Evolutionary conservation across 2,113 vertebrate genomes (phyloP).

Genomic region (Xiphophorus hellerii): DNA sequence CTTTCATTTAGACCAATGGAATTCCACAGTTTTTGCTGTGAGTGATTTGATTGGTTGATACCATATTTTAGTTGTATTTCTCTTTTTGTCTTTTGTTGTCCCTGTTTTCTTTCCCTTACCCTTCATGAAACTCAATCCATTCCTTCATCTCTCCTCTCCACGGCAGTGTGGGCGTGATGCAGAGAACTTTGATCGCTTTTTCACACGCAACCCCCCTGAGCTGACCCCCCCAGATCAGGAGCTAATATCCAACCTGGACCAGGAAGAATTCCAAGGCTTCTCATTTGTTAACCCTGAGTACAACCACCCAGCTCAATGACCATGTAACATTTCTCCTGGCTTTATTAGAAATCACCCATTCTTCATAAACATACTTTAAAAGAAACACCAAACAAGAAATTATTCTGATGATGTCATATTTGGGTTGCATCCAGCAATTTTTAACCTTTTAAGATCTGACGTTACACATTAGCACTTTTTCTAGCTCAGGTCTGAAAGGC

Average conservation of each 20-base stretch:
- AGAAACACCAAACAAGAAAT: neutral
- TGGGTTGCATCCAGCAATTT: constrained; percentile 26
- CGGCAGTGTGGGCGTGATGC: constrained; percentile 95
- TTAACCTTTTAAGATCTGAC: neutral
- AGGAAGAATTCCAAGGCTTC: constrained; percentile 98
- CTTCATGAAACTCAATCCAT: constrained; percentile 64
- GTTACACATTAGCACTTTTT: neutral
- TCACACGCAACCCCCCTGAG: constrained; percentile 95
- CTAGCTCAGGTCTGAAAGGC: neutral
- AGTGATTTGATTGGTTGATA: constrained; percentile 76
- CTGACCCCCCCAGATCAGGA: constrained; percentile 98
- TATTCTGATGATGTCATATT: constrained; percentile 42
- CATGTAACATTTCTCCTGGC: constrained; percentile 54
- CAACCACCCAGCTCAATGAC: constrained; percentile 69
- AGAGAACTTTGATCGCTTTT: constrained; percentile 99
- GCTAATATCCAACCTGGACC: constrained; percentile 99
- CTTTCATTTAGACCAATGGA: constrained; percentile 72
- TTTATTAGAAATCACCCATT: constrained; percentile 37
- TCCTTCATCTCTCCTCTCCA: constrained; percentile 77
- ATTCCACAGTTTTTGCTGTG: constrained; percentile 72
- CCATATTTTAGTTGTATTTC: constrained; percentile 72
- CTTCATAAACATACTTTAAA: constrained; percentile 10
- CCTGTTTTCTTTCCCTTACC: constrained; percentile 60
- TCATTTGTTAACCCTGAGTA: constrained; percentile 94
- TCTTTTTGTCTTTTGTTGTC: constrained; percentile 53